phyloP scores from a whole-genome alignment of 2,797 vertebrate genomes.

The Darevskia mixta region DNA sequence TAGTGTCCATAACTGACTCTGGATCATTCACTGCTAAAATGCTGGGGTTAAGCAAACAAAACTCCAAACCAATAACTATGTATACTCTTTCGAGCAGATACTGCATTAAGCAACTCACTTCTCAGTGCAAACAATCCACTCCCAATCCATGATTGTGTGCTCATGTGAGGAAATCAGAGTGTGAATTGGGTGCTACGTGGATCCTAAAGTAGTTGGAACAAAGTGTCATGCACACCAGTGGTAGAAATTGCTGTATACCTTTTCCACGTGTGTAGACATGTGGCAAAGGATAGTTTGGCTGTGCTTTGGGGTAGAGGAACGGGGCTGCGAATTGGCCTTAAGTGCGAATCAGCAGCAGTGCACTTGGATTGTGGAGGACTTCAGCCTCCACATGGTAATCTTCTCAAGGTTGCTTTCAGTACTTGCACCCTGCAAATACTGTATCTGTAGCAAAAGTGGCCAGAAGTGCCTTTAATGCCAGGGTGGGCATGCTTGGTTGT shows the following conservation, averaged over 20 bases:
- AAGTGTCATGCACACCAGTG: neutral
- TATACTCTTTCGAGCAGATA: neutral
- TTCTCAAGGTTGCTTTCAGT: neutral
- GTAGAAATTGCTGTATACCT: neutral
- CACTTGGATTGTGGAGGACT: neutral
- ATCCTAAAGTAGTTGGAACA: neutral
- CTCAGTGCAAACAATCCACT: conserved; percentile 6
- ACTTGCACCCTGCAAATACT: neutral
- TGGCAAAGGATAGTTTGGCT: neutral
- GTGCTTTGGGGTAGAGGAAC: neutral
- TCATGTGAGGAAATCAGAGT: neutral
- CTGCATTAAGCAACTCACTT: neutral
- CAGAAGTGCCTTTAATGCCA: neutral
- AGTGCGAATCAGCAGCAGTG: neutral
- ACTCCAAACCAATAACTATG: neutral
- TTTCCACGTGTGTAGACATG: neutral
- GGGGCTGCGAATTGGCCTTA: neutral
- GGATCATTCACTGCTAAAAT: neutral
- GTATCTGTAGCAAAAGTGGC: neutral
- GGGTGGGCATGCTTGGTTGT: no score
- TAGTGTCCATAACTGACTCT: neutral
- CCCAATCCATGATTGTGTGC: neutral
- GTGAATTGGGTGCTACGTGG: neutral
- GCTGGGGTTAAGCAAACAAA: neutral
- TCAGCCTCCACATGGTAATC: neutral